Conservation (phyloP, 35 echinoderm and acorn worm genomes). For the Holothuria glaberrima region DNA sequence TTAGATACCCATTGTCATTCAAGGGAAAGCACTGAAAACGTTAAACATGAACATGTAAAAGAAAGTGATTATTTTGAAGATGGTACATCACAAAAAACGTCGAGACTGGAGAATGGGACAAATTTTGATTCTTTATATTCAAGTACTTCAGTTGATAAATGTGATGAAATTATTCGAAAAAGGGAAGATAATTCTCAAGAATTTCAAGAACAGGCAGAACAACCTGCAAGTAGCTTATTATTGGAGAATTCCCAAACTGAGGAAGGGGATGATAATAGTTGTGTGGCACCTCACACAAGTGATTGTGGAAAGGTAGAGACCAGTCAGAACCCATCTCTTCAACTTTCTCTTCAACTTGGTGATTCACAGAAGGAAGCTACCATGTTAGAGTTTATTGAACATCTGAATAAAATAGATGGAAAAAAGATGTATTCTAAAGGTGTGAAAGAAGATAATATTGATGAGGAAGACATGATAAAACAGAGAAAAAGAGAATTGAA, state of each 20-base stretch:
- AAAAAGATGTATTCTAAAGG: too few relatives aligned
- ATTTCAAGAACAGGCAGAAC: neutral
- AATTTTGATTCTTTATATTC: neutral
- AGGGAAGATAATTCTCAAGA: neutral
- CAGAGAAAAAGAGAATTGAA: neutral
- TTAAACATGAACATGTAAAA: neutral
- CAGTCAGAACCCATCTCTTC: neutral
- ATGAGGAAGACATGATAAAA: neutral
- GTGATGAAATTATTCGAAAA: too few relatives aligned
- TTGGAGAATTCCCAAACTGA: too few relatives aligned
- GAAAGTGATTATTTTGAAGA: neutral
- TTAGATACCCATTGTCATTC: neutral
- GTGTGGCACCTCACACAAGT: neutral
- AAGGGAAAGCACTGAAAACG: neutral
- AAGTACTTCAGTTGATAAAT: too few relatives aligned
- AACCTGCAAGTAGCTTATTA: too few relatives aligned
- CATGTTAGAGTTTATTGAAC: neutral
- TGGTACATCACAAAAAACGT: neutral
- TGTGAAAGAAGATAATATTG: neutral
- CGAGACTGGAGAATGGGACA: neutral
- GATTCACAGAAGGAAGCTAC: neutral
- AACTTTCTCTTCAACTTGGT: slow-evolving; percentile 24
- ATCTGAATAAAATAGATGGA: neutral
- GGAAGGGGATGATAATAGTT: too few relatives aligned
- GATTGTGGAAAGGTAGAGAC: neutral